These are phyloP conservation scores for Typhlomys cinereus DNA, from an alignment of 2,113 vertebrate species.

Conservation along the genomic window DNA sequence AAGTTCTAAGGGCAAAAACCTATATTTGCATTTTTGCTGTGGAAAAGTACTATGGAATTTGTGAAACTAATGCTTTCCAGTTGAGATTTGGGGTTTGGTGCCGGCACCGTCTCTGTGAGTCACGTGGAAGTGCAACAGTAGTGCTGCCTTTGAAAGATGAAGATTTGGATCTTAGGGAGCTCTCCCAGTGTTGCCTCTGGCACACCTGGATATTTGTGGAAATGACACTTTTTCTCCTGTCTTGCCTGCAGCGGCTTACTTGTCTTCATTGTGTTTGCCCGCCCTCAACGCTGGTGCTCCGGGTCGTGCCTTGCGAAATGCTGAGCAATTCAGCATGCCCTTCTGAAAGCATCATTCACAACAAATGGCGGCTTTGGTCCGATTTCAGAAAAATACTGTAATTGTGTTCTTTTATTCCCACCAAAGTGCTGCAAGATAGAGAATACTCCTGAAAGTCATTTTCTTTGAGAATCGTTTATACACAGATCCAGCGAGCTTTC, in stretches of 20 bases:
- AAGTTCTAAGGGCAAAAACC: neutral
- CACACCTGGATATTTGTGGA: conserved; percentile 66
- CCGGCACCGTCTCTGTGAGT: neutral
- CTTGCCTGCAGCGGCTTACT: conserved; percentile 61
- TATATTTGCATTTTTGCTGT: neutral
- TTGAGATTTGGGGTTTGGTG: neutral
- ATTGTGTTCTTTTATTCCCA: conserved; percentile 75
- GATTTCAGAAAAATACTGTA: conserved; percentile 73
- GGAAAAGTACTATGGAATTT: neutral
- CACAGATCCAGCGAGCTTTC: conserved; percentile 66
- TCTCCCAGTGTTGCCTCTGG: conserved; percentile 45
- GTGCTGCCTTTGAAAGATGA: neutral
- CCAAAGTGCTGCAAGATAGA: conserved; percentile 68
- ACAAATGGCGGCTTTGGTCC: conserved; percentile 79
- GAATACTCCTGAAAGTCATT: conserved; percentile 75
- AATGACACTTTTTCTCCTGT: conserved; percentile 48
- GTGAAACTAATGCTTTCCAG: conserved; percentile 27
- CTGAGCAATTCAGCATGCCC: conserved; percentile 77
- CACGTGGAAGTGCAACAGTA: neutral
- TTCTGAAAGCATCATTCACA: conserved; percentile 83
- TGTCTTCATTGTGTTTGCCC: conserved; percentile 78
- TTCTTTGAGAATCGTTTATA: conserved; percentile 72
- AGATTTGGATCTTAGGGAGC: conserved; percentile 22
- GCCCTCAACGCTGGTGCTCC: conserved; percentile 74
- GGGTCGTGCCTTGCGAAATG: conserved; percentile 74